Conservation (phyloP, 2,888 invertebrate species). For the Apamea monoglypha region DNA sequence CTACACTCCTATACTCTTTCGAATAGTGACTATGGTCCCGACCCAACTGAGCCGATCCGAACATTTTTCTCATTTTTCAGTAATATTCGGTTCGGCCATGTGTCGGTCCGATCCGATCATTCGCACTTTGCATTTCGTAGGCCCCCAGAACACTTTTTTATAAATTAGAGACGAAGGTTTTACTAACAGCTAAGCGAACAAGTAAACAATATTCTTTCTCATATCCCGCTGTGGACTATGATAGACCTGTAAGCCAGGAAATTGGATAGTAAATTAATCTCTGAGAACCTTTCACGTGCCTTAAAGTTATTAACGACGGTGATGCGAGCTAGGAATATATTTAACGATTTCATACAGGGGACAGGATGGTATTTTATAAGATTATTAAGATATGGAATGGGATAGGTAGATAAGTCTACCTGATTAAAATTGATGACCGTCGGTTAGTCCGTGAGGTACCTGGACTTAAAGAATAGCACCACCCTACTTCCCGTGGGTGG, state of each 20-base stretch:
- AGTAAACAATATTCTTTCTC: background rate
- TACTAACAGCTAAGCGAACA: background rate
- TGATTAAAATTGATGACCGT: background rate
- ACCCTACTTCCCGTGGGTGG: too few species aligned
- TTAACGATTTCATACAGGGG: background rate
- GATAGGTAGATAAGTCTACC: background rate
- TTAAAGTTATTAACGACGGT: background rate
- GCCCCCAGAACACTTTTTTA: too few species aligned
- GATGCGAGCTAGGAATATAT: background rate
- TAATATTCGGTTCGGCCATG: too few species aligned
- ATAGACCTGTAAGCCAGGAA: background rate
- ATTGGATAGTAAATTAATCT: constrained; percentile 2
- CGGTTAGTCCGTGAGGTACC: too few species aligned
- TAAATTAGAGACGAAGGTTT: background rate
- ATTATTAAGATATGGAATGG: background rate
- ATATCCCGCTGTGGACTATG: too few species aligned
- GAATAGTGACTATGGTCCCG: too few species aligned
- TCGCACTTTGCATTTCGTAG: too few species aligned
- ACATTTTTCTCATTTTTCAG: too few species aligned
- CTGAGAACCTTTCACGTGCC: background rate
- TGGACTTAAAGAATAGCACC: too few species aligned
- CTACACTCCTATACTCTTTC: too few species aligned
- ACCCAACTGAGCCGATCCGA: too few species aligned
- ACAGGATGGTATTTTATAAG: background rate
- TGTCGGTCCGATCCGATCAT: too few species aligned